Evolutionary conservation across 2,797 vertebrate genomes (phyloP), one percentile per base, ranked within the genome.

Genomic region (Amazonetta brasiliensis): DNA sequence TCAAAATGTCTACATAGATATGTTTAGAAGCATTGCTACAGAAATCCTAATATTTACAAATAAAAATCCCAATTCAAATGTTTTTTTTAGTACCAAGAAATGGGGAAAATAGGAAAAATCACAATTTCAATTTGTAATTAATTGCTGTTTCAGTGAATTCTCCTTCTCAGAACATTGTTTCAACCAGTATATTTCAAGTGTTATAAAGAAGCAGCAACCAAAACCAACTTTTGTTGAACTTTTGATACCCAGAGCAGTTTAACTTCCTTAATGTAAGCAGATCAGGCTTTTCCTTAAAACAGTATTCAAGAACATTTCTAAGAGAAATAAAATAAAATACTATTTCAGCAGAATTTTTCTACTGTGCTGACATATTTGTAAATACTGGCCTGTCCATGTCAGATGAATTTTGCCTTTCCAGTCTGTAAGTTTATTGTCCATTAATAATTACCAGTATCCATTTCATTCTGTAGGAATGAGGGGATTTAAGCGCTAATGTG

Each of bases 371-470:
- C 55, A 69, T n/a, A 89, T 90, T 87, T 82, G 31, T 12, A 76
- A 86, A 94, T 84, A 68, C 48, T 41, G 11, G 12, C 23, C 58
- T 25, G 23, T 20, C 50, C 55, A 9, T 0, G 50, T 17, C 1
- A 2, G 85, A n/a, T 89, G 85, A 90, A 84, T 82, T 87, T 69
- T 48, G 77, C 35, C 85, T 96, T 71, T 91, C 54, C 62, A 35
- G 92, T 87, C 95, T 93, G 94, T 56, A 26, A 84, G 52, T 97
- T 97, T 94, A 97, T 95, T 84, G 93, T 63, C 95, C 94, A 73
- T 97, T 83, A 75, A 92, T 95, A 96, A 96, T 71, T 77, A 77
- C 21, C 37, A 7, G 90, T 58, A 80, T 95, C 94, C 79, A 75
- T 96, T 97, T 93, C 93, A 63, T 55, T 82, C 52, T 52, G 3